A percentile compares a stretch with the other conserved stretches of the same genome.
Evolutionary conservation across 2,888 invertebrate species (phyloP).

Genomic region (Oscheius onirici): DNA sequence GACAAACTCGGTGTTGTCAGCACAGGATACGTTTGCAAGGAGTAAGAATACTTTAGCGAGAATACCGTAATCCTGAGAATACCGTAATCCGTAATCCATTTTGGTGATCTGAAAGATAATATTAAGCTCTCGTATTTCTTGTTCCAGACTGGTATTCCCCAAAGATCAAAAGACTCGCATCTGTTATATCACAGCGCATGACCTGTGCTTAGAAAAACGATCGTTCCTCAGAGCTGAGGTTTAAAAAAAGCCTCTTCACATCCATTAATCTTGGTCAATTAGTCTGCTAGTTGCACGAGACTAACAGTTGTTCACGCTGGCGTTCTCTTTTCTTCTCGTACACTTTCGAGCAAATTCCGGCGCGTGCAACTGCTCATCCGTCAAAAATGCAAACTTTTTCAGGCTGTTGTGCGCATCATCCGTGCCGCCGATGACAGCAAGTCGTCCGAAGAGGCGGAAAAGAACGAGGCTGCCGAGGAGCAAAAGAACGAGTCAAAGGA

Average conservation of each 20-base stretch:
- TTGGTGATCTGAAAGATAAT: background rate
- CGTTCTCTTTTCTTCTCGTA: background rate
- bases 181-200: too few relatives aligned
- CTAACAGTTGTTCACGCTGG: too few relatives aligned
- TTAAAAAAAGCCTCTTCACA: too few relatives aligned
- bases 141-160: background rate
- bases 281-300: too few relatives aligned
- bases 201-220: too few relatives aligned
- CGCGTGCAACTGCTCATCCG: too few relatives aligned
- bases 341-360: background rate
- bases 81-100: background rate
- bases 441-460: slow-evolving; percentile 15
- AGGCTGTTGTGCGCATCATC: slow-evolving; percentile 7
- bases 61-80: background rate
- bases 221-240: too few relatives aligned
- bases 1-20: too few relatives aligned
- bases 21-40: too few relatives aligned
- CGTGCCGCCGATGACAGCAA: slow-evolving; percentile 16
- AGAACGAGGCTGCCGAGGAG: background rate
- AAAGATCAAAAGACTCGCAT: background rate
- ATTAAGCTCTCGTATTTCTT: background rate
- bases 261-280: too few relatives aligned
- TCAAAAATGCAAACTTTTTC: background rate
- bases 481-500: background rate
- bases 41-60: background rate